Base-by-base conservation (phyloP, 2,888 invertebrate species). In the Idaea dimidiata region DNA sequence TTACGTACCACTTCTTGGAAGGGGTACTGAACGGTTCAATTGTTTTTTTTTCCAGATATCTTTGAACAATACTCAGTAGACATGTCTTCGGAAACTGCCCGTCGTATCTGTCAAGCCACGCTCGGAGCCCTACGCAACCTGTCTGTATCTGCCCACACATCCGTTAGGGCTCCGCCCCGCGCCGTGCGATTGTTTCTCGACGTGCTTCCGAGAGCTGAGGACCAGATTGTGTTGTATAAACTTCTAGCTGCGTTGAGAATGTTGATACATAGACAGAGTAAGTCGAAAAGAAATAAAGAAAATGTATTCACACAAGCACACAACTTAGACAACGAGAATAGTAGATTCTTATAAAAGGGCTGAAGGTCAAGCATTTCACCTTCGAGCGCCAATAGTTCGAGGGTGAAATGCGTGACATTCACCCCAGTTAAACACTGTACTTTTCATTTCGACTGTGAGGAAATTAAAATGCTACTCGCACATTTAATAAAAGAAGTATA, bases 191-290 rank as follows among this genome's bases (percentile, higher is more conserved):
- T 84, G 43, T 89, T 97, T 63, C 93, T 98, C 61, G 93, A 95
- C 64, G 95, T 95, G 3, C 91, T 97, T 77, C 96, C 96, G 0
- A 86, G 90, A 60, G 94, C 95, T 56, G 93, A 94, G 58, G 96
- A 97, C 65, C 95, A 95, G 62, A 95, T 96, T 31, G 97, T 98
- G 1, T 96, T 97, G 6, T 98, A 97, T 79, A 97, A 97, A 86
- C 89, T 98, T 66, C 83, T 98, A 60, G 98, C 97, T 3, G 96
- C 97, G 0, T 88, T 97, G 0, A 93, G 98, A 63, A 97, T 98
- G 95, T 94, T 97, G 55, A 95, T 97, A 1, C 97, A 97, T 85
- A 96, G 96, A 31, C 96, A 97, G 93, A 95, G 96, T 96, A 75
- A 57, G 70, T 63, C 6, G 32, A 6, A 8, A 10, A 32, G 7